These are phyloP conservation scores for Allygus modestus DNA, from an alignment of 2,888 invertebrate genomes.

Conservation along the genomic window DNA sequence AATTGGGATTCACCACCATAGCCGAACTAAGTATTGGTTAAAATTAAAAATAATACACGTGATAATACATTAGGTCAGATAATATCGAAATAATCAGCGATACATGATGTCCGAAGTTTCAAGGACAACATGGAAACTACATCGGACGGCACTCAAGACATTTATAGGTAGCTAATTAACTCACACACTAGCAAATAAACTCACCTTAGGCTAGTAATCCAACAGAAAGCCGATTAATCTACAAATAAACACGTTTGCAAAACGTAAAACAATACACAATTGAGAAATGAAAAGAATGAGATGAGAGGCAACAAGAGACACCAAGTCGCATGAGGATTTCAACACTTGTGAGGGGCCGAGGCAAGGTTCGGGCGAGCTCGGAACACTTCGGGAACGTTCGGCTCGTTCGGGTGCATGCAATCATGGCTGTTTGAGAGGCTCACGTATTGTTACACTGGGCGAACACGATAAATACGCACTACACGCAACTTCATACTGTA, in stretches of 20 bases:
- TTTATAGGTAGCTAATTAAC: background rate
- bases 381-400: slow-evolving; percentile 50
- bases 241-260: slow-evolving; percentile 35
- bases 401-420: slow-evolving; percentile 29
- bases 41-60: background rate
- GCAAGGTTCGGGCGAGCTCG: slow-evolving; percentile 56
- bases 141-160: background rate
- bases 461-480: slow-evolving; percentile 12
- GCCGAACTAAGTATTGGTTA: too few relatives aligned
- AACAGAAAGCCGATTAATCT: background rate
- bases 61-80: background rate
- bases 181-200: background rate
- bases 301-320: slow-evolving; percentile 14
- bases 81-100: background rate
- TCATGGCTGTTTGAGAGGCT: slow-evolving; percentile 30
- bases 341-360: slow-evolving; percentile 51
- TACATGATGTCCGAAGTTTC: background rate
- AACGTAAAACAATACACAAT: slow-evolving; percentile 17
- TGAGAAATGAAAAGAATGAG: background rate
- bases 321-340: slow-evolving; percentile 57
- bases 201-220: slow-evolving; percentile 47
- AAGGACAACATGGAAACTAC: slow-evolving; percentile 41
- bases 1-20: too few relatives aligned
- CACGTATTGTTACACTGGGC: background rate
- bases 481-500: slow-evolving; percentile 8